phyloP scores from a whole-genome alignment of 2,797 vertebrate genomes.

The Delichon dasypus region DNA sequence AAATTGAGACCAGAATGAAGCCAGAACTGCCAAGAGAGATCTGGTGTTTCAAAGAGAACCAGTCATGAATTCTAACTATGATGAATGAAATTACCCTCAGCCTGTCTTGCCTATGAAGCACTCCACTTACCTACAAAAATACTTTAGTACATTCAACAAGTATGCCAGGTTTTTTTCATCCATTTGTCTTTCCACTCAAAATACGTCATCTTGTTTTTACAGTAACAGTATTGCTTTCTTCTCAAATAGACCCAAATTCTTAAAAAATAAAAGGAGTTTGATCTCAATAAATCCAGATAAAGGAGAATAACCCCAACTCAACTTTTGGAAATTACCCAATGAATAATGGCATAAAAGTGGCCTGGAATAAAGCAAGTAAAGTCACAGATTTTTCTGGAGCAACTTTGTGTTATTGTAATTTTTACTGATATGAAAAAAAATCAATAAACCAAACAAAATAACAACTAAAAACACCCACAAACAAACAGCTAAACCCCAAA shows the following conservation, averaged over 20 bases:
- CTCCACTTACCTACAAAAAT: slow-evolving; percentile 11
- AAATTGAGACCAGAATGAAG: slow-evolving; percentile 27
- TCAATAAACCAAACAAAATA: neutral
- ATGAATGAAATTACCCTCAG: slow-evolving; percentile 28
- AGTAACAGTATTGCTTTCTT: neutral
- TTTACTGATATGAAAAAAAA: neutral
- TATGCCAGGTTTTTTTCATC: slow-evolving; percentile 33
- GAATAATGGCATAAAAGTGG: neutral
- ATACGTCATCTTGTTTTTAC: neutral
- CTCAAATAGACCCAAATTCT: slow-evolving; percentile 1
- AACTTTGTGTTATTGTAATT: neutral
- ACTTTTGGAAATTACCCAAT: neutral
- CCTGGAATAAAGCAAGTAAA: neutral
- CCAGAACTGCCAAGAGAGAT: neutral
- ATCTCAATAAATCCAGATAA: neutral
- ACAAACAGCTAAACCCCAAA: neutral
- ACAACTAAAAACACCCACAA: neutral
- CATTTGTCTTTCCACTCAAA: slow-evolving; percentile 44
- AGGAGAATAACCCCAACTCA: neutral
- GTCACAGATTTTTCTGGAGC: neutral
- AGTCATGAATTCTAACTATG: slow-evolving; percentile 49
- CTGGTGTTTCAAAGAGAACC: slow-evolving; percentile 34
- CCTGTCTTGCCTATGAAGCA: neutral
- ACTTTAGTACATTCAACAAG: slow-evolving; percentile 6
- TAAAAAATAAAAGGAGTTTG: neutral